These are phyloP conservation scores for Capromys pilorides DNA, from an alignment of 2,797 vertebrate genomes.

Conservation along the genomic window DNA sequence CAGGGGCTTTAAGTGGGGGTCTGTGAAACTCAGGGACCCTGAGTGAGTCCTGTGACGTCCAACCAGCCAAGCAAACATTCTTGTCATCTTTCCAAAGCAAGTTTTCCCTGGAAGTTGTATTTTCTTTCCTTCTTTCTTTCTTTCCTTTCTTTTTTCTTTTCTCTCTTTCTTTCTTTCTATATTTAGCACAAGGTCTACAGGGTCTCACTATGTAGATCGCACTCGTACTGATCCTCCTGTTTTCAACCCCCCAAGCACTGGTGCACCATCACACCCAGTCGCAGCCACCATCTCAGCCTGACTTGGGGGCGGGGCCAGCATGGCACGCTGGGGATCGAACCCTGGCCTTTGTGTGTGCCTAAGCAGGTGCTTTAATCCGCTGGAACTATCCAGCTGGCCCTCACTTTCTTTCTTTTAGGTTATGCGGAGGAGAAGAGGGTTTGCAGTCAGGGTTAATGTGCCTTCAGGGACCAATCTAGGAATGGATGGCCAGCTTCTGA, in stretches of 20 bases:
- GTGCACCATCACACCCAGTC: no score
- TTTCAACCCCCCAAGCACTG: no score
- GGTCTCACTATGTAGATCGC: no score
- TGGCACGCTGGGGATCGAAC: no score
- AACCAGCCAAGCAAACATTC: neutral
- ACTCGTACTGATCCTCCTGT: no score
- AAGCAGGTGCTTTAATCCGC: no score
- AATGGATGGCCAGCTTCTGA: neutral
- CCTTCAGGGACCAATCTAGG: constrained; percentile 22
- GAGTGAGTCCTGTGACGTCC: neutral
- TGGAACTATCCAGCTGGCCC: neutral
- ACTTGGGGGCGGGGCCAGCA: no score
- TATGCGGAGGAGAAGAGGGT: neutral
- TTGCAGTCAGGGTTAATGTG: neutral
- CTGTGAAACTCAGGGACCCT: neutral
- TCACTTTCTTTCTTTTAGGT: neutral
- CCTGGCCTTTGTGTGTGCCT: no score
- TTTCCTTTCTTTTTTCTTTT: no score
- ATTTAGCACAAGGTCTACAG: no score
- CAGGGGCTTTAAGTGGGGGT: neutral
- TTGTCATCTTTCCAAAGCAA: neutral
- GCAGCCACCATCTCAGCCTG: no score
- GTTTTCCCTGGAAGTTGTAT: neutral
- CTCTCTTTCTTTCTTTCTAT: no score
- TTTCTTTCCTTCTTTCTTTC: neutral